These are phyloP conservation scores for Eupithecia tripunctaria DNA, from an alignment of 2,888 invertebrate species.

Conservation along the genomic window DNA sequence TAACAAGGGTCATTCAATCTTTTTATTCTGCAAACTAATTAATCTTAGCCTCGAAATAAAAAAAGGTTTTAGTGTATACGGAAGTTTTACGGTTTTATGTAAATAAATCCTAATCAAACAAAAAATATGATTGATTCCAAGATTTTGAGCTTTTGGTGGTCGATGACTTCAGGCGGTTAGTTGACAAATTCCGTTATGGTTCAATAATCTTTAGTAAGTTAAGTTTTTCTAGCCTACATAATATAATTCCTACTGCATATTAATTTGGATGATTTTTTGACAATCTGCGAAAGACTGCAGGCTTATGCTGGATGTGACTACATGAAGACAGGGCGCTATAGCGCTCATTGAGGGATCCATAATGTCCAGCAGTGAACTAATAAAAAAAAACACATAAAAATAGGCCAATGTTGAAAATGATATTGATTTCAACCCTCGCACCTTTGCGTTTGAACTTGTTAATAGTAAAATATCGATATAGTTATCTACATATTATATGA, in stretches of 20 bases:
- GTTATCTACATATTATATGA: too few relatives aligned
- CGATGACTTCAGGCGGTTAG: constrained; percentile 2
- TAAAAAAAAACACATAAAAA: too few relatives aligned
- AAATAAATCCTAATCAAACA: neutral
- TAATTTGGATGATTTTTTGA: too few relatives aligned
- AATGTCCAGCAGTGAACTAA: too few relatives aligned
- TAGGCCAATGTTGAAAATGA: too few relatives aligned
- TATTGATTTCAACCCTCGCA: neutral
- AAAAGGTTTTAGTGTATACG: constrained; percentile 21
- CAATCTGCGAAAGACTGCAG: too few relatives aligned
- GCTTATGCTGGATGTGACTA: too few relatives aligned
- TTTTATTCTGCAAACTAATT: constrained; percentile 35
- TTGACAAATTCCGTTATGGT: constrained; percentile 16
- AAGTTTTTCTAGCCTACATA: neutral
- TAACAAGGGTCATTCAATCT: constrained; percentile 36
- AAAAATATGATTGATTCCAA: constrained; percentile 12
- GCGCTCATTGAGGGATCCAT: too few relatives aligned
- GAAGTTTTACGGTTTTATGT: constrained; percentile 18
- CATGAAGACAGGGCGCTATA: too few relatives aligned
- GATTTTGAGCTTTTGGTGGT: constrained; percentile 3
- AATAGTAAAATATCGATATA: too few relatives aligned
- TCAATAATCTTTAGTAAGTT: constrained; percentile 7
- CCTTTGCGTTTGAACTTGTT: neutral
- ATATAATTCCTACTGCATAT: neutral
- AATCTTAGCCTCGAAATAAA: constrained; percentile 34